Evolutionary conservation across 64 coral and sea anemone species (phyloP), one percentile per base, ranked within the genome.

Genomic region (Catalaphyllia jardinei): DNA sequence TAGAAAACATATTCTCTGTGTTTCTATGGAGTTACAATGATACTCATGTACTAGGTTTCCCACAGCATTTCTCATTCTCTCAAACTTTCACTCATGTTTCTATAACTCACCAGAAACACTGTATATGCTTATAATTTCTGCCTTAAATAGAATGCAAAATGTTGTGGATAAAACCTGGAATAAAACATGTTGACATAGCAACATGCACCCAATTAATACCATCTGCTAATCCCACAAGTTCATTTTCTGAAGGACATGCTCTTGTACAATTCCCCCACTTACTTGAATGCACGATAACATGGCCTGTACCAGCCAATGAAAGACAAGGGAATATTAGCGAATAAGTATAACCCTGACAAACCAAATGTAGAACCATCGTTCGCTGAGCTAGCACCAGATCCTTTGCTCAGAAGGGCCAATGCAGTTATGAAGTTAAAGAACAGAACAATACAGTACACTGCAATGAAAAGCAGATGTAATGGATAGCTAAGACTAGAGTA

Each of bases 281-380:
- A 95, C 94, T 95, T 95, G 89, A 95, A 82, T 18, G 94, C 86
- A 73, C 88, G 82, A 75, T 95, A 95, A 81, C 85, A 87, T 95
- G 89, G 94, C 20, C 94, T 86, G 77, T 92, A 95, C 89, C 94
- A 95, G 60, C 85, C 65, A 67, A 91, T 29, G 72, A 95, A 95
- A 24, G 89, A 95, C 29, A 91, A 83, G 8, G 89, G 89, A 15
- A 89, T 62, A 60, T 92, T 88, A 72, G 78, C 83, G 62, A 95
- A 27, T 20, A 92, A 83, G 57, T 84, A 95, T 6, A 92, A 75
- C 20, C 80, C 61, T 72, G 89, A 80, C 29, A 92, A 13, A 22
- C 85, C 84, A 67, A 95, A 86, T 49, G 94, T 92, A 20, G 86
- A 24, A 51, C 77, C 77, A 31, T 60, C 67, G 33, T 88, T 15